Percentiles rank a stretch among this genome's conserved stretches.
Evolutionary conservation across 2,797 vertebrate genomes (phyloP).

Genomic region (Rhyacichthys aspro): DNA sequence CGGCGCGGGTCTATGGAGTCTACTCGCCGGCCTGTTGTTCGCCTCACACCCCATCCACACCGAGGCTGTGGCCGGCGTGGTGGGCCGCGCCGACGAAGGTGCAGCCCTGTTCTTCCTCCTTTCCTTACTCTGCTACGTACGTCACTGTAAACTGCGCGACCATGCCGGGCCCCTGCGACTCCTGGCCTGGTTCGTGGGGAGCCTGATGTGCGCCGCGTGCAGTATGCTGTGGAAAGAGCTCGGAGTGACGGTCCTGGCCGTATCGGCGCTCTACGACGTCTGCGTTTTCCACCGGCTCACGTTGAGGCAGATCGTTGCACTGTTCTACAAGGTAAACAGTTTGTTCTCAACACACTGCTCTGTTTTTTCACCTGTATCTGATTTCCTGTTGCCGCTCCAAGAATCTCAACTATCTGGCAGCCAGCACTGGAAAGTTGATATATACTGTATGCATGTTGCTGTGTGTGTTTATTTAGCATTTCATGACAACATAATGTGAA

Average conservation of each 20-base stretch:
- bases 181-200: constrained; percentile 87
- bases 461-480: constrained; percentile 48
- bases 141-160: constrained; percentile 87
- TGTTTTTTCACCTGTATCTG: constrained; percentile 22
- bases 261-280: constrained; percentile 91
- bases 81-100: constrained; percentile 94
- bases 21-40: constrained; percentile 93
- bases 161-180: constrained; percentile 50
- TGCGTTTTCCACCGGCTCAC: constrained; percentile 92
- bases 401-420: constrained; percentile 12
- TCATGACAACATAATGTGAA: constrained; percentile 50
- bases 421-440: constrained; percentile 28
- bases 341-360: constrained; percentile 5
- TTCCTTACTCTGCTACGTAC: constrained; percentile 91
- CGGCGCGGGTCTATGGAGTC: constrained; percentile 90
- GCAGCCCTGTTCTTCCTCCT: constrained; percentile 95
- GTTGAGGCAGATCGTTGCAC: constrained; percentile 84
- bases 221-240: constrained; percentile 99
- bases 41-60: constrained; percentile 97
- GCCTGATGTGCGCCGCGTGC: constrained; percentile 88
- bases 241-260: constrained; percentile 93
- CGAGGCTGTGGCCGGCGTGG: constrained; percentile 93
- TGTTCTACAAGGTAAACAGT: constrained; percentile 89
- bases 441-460: constrained; percentile 11
- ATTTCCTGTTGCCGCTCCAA: constrained; percentile 38